A percentile compares a stretch with the other conserved stretches of the same genome.
Evolutionary conservation across 1,140 invertebrate genomes (phyloP).

Genomic region (Caerostris extrusa): DNA sequence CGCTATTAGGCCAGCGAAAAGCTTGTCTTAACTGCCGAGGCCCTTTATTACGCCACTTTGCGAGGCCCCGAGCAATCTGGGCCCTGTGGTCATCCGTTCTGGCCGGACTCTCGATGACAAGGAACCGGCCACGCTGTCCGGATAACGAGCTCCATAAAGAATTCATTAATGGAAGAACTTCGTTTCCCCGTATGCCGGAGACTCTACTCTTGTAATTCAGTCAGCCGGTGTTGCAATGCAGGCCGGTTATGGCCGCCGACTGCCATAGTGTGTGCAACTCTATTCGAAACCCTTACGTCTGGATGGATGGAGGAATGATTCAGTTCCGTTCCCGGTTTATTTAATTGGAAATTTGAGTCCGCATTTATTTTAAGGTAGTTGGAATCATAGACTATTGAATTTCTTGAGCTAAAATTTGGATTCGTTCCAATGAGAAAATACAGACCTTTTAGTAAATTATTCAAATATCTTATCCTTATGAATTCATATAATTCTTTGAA

Average conservation of each 20-base stretch:
- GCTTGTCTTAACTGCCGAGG: conserved; percentile 49
- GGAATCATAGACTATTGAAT: too few relatives aligned
- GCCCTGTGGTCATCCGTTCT: background rate
- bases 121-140: conserved; percentile 6
- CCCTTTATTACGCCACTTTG: conserved; percentile 59
- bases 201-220: conserved; percentile 12
- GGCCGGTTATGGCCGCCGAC: conserved; percentile 2
- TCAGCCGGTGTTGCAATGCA: background rate
- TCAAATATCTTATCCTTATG: too few relatives aligned
- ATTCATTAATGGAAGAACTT: conserved; percentile 52
- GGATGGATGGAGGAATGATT: background rate
- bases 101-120: conserved; percentile 37
- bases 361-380: too few relatives aligned
- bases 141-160: conserved; percentile 40
- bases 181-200: background rate
- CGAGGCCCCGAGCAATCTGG: conserved; percentile 27
- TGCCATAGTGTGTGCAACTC: conserved; percentile 11
- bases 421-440: too few relatives aligned
- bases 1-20: conserved; percentile 46
- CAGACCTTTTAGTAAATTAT: too few relatives aligned
- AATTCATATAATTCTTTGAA: too few relatives aligned
- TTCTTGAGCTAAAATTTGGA: too few relatives aligned
- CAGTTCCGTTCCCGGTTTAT: background rate
- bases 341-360: background rate
- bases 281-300: background rate